Base-by-base conservation (phyloP, 2,113 vertebrate genomes). In the Caracal caracal region DNA sequence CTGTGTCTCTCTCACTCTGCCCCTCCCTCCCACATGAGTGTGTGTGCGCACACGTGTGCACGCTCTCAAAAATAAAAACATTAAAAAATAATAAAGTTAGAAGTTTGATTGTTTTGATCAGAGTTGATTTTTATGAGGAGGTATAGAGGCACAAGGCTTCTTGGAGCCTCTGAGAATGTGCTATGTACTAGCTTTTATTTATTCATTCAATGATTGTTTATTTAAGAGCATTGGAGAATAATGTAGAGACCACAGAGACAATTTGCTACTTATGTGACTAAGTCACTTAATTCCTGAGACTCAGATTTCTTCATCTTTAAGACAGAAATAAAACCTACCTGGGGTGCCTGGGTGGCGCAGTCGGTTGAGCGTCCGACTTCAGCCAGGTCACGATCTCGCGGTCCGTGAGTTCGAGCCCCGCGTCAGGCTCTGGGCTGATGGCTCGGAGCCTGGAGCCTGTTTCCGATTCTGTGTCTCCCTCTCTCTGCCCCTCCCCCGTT, bases 241-340 rank as follows among this genome's bases (percentile, higher is more conserved):
- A 47, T 82, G 22, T 61, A 85, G 85, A 71, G 56, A 66, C 12
- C 10, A 61, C 37, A 70, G 75, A 65, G 88, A 85, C 8, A 92
- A 35, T 11, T 61, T 30, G 93, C 37, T 95, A 30, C 10, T 81
- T 82, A 59, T 6, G 61, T 93, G 66, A 94, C 89, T 90, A 76
- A 75, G 37, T 93, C 85, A 93, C 53, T 79, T 90, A 92, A 89
- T 82, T 94, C 88, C 15, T 91, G 35, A 94, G 65, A 68, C 43
- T 95, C 70, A 82, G 24, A 90, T 94, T 76, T 83, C 71, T 13
- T 97, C 65, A 88, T 94, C 47, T 96, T 94, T 81, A 90, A 93
- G 92, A 93, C 35, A 80, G 43, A 87, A 75, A 81, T 66, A 70
- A 87, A 81, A 43, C 15, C 33, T 59, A 56, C 40, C 11, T 56